Evolutionary conservation across 2,113 vertebrate species (phyloP).

Genomic region (Strix uralensis): DNA sequence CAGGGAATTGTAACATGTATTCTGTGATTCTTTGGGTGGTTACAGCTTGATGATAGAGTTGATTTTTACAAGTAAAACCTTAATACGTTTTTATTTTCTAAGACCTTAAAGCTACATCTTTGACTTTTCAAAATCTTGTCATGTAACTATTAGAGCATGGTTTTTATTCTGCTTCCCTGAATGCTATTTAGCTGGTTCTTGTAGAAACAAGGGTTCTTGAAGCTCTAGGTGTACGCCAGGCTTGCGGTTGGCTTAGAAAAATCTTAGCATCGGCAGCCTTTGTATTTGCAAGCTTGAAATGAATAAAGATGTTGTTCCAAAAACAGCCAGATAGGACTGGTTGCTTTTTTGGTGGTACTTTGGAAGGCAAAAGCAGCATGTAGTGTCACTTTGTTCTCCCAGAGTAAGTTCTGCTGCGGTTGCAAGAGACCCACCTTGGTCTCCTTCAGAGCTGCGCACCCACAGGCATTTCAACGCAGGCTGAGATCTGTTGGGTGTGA

Average conservation of each 20-base stretch:
- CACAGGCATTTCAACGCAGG: accelerated
- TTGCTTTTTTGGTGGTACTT: not conserved
- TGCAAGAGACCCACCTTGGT: not conserved
- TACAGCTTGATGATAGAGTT: not conserved
- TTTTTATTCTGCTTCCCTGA: not conserved
- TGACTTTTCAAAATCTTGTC: not conserved
- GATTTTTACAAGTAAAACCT: not conserved
- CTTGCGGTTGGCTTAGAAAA: accelerated
- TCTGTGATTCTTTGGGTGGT: not conserved
- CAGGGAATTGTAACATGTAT: not conserved
- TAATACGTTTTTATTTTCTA: not conserved
- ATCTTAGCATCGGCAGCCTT: not conserved
- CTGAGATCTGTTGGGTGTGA: accelerated
- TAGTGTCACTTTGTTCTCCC: accelerated
- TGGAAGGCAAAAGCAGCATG: not conserved
- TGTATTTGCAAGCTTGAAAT: not conserved
- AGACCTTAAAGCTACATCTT: not conserved
- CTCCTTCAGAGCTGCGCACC: accelerated
- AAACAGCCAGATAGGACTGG: accelerated
- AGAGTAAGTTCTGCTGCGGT: not conserved
- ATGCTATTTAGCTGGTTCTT: not conserved
- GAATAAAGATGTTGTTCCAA: not conserved
- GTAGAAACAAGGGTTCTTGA: not conserved
- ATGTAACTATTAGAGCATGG: accelerated
- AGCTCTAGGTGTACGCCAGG: accelerated